Evolutionary conservation across 2,113 vertebrate genomes (phyloP).

Genomic region (Laticauda laticaudata): DNA sequence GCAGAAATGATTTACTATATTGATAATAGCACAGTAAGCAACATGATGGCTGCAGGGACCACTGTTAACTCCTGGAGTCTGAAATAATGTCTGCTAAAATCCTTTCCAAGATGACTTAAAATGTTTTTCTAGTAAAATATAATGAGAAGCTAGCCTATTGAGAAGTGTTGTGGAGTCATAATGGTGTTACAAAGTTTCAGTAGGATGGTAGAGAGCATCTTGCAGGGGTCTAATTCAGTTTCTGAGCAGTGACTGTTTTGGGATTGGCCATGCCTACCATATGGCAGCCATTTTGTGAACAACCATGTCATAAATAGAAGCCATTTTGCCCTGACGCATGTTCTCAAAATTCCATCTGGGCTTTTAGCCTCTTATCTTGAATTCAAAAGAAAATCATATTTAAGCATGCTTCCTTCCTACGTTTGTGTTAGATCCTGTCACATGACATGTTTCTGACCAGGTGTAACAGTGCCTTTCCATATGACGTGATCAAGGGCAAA

Average conservation of each 20-base stretch:
- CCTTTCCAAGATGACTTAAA: not conserved
- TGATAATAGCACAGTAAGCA: not conserved
- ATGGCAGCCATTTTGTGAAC: not conserved
- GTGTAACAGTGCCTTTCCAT: not conserved
- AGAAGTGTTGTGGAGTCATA: not conserved
- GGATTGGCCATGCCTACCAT: not conserved
- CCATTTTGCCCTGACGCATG: not conserved
- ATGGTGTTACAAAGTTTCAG: not conserved
- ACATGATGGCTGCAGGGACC: not conserved
- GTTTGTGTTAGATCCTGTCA: slow-evolving; percentile 7
- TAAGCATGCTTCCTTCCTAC: slow-evolving; percentile 10
- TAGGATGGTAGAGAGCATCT: not conserved
- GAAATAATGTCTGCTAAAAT: not conserved
- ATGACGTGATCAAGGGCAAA: slow-evolving; percentile 26
- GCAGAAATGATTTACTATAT: not conserved
- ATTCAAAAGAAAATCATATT: slow-evolving; percentile 31
- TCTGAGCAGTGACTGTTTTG: not conserved
- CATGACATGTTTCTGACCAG: not conserved
- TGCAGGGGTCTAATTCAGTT: not conserved
- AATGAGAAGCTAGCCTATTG: not conserved
- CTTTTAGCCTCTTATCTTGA: not conserved
- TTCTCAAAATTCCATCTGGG: not conserved
- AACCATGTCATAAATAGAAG: not conserved
- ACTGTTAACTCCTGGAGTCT: not conserved
- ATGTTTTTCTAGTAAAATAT: not conserved